phyloP scores from a whole-genome alignment of 2,888 invertebrate genomes.

The Timandra comae region DNA sequence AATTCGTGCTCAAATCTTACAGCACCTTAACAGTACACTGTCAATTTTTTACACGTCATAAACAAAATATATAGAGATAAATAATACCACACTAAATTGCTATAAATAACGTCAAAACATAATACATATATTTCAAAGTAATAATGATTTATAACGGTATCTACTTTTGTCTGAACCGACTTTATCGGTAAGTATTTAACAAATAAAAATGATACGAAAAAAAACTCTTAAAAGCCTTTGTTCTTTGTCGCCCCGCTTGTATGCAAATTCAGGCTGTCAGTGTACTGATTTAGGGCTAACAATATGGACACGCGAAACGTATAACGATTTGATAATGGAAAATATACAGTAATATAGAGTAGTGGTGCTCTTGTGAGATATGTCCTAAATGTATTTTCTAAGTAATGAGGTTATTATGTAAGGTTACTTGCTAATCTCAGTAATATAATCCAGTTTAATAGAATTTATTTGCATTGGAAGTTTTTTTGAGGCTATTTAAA shows the following conservation, averaged over 20 bases:
- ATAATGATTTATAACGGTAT: constrained; percentile 55
- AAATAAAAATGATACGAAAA: constrained; percentile 28
- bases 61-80: constrained; percentile 9
- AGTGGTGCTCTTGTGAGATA: no score
- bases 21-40: no score
- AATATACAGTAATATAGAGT: no score
- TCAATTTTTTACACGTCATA: no score
- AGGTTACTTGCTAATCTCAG: no score
- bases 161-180: constrained; percentile 46
- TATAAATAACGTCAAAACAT: constrained; percentile 24
- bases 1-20: no score
- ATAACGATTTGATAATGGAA: no score
- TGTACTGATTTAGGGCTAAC: constrained; percentile 59
- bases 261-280: constrained; percentile 61
- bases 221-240: constrained; percentile 47
- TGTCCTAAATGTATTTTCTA: no score
- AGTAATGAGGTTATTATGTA: no score
- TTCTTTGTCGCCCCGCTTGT: constrained; percentile 69
- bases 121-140: constrained; percentile 24
- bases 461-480: no score
- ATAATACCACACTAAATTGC: constrained; percentile 26
- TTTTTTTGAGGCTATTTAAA: no score
- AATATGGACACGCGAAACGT: constrained; percentile 55
- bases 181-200: constrained; percentile 36
- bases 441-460: no score